Base-by-base conservation (phyloP, 2,113 vertebrate species). In the Bos javanicus region DNA sequence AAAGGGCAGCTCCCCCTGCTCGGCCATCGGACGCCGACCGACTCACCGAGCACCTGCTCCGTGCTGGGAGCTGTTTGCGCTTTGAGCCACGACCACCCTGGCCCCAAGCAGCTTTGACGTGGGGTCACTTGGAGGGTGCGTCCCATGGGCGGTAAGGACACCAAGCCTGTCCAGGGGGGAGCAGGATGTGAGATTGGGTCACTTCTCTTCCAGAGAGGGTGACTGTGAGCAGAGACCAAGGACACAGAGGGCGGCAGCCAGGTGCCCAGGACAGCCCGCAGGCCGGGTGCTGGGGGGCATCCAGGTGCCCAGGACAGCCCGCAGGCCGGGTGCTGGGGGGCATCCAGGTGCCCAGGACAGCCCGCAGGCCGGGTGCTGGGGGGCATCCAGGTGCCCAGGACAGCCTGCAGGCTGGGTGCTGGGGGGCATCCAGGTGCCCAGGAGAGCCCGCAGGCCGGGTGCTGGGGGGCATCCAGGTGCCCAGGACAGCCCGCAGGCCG, bases 1-100 rank as follows among this genome's bases (percentile, higher is more conserved):
- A 67, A n/a, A 26, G 52, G 23, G 10, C 60, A 15, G 85, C 33
- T 46, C 12, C 2, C 7, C 13, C 5, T 0, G 16, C 23, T 17
- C n/a, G 0, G 13, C 16, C 33, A 0, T 0, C 0, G 2, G 1
- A 28, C 5, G 3, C 0, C 2, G 15, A 8, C n/a, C 2, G 1
- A 0, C 5, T 33, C 19, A 12, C 17, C 0, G 4, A 13, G 46
- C 0, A 0, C 26, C 83, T 28, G 52, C 33, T 12, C 0, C 1
- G 2, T 0, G 83, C 28, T 1, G 0, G 6, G 21, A 43, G 14
- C 43, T 1, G 3, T 7, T 7, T 23, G 2, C 1, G 12, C 33
- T 7, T 1, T 4, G 5, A 33, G 43, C 57, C 50, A 0, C 10
- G 0, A 67, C 64, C 0, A 15, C 17, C 28, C 10, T 12, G 36